Evolutionary conservation across 2,113 vertebrate species (phyloP), one percentile per base, ranked within the genome.

Genomic region (Mionectes macconnelli): DNA sequence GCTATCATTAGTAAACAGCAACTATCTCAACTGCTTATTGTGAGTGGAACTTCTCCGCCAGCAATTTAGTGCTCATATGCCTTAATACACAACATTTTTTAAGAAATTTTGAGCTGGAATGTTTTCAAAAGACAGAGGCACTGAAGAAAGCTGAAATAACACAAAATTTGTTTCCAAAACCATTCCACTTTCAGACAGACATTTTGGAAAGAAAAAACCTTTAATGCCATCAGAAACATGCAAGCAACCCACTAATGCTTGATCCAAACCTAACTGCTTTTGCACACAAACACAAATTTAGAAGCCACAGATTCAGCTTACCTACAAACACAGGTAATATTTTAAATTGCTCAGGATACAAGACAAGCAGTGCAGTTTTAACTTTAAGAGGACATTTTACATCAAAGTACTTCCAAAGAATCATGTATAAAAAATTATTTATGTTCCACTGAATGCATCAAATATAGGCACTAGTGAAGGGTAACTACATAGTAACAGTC

Each of bases 1-100:
- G 93, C 76, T 60, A 75, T 68, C 33, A 45, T 79, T 96, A 97
- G 96, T 94, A 78, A 82, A 88, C 27, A 86, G 89, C 81, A 77
- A 75, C 52, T 73, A 73, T 16, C 31, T 37, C 42, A 52, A 50
- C 27, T 37, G 62, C 47, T 66, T 60, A 74, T 57, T 76, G 40
- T 9, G 56, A 91, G 64, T 14, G 70, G 64, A 90, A 84, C 25
- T 24, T 81, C 59, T 84, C 40, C 57, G 78, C 45, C 50, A 68
- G 60, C 28, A 63, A 42, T 63, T 76, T 39, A 77, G 42, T 3
- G 16, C 64, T 94, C 12, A 3, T 14, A 40, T 24, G 50, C 80
- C 53, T 81, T 45, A 23, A 87, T 8, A 82, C 16, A 42, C 19
- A 79, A n/a, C 5, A 20, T 47, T 64, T 74, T 24, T 3, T 3